These are phyloP conservation scores for Ennomos fuscantarius DNA, from an alignment of 2,888 invertebrate species.

Conservation along the genomic window DNA sequence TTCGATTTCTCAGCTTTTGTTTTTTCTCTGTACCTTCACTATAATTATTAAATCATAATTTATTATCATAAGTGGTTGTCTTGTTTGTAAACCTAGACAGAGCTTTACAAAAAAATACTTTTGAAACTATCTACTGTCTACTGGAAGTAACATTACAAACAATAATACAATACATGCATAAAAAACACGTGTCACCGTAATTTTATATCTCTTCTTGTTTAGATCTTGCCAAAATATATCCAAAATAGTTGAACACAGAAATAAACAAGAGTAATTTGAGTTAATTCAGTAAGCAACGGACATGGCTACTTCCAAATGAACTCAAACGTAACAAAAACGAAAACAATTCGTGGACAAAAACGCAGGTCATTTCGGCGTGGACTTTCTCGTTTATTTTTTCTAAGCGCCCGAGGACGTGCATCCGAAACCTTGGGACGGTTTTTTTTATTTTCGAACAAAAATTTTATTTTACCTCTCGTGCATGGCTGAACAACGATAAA, in stretches of 20 bases:
- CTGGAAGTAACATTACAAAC: too few species aligned
- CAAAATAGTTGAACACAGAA: constrained; percentile 64
- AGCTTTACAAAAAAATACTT: too few species aligned
- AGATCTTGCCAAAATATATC: constrained; percentile 50
- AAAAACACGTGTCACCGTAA: too few species aligned
- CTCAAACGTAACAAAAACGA: constrained; percentile 83
- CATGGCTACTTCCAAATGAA: constrained; percentile 84
- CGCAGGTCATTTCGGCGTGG: constrained; percentile 83
- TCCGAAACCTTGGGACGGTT: constrained; percentile 75
- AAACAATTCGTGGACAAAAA: constrained; percentile 84
- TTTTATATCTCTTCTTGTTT: constrained; percentile 23
- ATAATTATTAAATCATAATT: too few species aligned
- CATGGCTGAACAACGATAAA: constrained; percentile 78
- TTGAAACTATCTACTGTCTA: too few species aligned
- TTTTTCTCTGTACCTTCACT: too few species aligned
- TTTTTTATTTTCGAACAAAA: constrained; percentile 72
- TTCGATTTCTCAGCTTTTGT: too few species aligned
- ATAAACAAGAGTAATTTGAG: constrained; percentile 76
- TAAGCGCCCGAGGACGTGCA: constrained; percentile 80
- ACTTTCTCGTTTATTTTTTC: constrained; percentile 82
- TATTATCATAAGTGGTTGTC: too few species aligned
- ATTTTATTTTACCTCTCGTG: constrained; percentile 73
- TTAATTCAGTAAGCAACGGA: constrained; percentile 83
- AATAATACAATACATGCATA: constrained; percentile 11
- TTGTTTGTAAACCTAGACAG: too few species aligned